Conservation (phyloP, 2,797 vertebrate genomes). For the Crossoptilon crossoptilon region DNA sequence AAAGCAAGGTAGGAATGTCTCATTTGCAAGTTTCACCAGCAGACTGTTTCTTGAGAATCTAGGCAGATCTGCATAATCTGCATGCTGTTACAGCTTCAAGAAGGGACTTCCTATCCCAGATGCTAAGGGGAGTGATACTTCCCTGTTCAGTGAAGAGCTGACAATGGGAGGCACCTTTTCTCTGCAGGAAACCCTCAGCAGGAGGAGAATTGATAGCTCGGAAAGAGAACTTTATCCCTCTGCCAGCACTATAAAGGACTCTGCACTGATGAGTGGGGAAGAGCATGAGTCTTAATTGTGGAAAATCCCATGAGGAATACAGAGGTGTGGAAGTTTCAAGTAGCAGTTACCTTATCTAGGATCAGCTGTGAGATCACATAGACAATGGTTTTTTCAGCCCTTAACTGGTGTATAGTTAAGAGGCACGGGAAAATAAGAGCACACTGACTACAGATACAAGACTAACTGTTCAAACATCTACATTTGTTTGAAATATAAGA, state of each 20-base stretch:
- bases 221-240: neutral
- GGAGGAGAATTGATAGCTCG: rapidly evolving
- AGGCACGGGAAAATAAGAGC: neutral
- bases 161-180: neutral
- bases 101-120: neutral
- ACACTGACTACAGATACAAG: neutral
- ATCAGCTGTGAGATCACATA: neutral
- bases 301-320: neutral
- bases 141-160: neutral
- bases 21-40: neutral
- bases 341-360: neutral
- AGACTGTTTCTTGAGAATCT: neutral
- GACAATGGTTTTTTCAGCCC: neutral
- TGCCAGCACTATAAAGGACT: neutral
- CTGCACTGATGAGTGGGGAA: neutral
- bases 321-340: neutral
- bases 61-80: neutral
- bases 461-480: neutral
- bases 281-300: rapidly evolving
- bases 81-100: neutral
- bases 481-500: neutral
- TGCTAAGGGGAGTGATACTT: neutral
- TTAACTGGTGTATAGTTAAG: neutral
- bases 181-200: neutral
- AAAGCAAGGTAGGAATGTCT: neutral